Percentiles rank a stretch among this genome's conserved stretches.
Evolutionary conservation across 2,797 vertebrate genomes (phyloP).

Genomic region (Muscicapa comitata): DNA sequence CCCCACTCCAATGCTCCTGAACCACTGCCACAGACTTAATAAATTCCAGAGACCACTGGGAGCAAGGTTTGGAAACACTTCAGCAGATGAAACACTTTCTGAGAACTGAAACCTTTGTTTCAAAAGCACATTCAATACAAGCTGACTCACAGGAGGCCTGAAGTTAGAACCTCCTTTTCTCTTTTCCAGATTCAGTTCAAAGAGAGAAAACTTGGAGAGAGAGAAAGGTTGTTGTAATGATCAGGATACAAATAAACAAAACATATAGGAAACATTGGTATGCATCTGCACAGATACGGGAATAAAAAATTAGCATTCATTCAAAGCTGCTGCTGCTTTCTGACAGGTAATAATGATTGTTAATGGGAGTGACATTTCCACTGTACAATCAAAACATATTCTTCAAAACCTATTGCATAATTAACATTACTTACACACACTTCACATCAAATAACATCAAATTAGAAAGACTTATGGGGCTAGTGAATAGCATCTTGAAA

Average conservation of each 20-base stretch:
- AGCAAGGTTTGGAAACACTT: background rate
- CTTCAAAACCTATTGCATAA: conserved; percentile 63
- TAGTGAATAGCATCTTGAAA: conserved; percentile 11
- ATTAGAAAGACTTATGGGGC: conserved; percentile 43
- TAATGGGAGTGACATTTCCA: conserved; percentile 76
- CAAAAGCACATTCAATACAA: background rate
- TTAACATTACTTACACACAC: conserved; percentile 65
- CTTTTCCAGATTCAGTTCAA: background rate
- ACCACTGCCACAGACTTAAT: background rate
- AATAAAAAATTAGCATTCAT: conserved; percentile 55
- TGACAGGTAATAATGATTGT: conserved; percentile 67
- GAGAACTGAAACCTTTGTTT: background rate
- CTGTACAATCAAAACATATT: conserved; percentile 58
- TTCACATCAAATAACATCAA: conserved; percentile 54
- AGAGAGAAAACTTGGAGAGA: background rate
- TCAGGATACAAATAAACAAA: background rate
- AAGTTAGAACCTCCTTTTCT: background rate
- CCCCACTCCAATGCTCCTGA: background rate
- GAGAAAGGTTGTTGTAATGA: background rate
- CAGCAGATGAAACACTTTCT: background rate
- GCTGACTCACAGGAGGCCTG: background rate
- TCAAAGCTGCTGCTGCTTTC: conserved; percentile 31
- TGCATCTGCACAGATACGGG: background rate
- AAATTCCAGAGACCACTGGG: background rate
- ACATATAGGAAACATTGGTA: background rate